Evolutionary conservation across 2,888 invertebrate species (phyloP), one percentile per base, ranked within the genome.

Genomic region (Himalopsyche japonica): DNA sequence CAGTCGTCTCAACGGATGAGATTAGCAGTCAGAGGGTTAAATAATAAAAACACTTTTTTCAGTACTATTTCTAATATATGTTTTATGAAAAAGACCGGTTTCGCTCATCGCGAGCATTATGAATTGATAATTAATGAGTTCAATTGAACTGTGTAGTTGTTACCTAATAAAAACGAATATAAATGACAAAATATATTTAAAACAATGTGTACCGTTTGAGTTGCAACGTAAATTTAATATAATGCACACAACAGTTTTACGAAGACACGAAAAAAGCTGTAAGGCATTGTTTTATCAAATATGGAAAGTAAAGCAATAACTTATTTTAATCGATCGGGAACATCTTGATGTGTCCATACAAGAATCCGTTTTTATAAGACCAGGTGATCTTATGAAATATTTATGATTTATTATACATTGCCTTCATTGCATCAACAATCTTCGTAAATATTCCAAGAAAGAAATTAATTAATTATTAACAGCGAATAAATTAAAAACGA

Each of bases 281-380:
- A 20, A 76, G 30, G 32, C 32, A 34, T 34, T 76, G 76, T 76
- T 27, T 76, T 76, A 24, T 81, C 76, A 57, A 24, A 81, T 76
- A 81, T 81, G 81, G 81, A 81, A 70, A 81, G 70, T 81, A 32
- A 81, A 81, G 81, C 70, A 20, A 81, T 81, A 81, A 30, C 20
- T 81, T 81, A 81, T 70, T 37, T 34, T 43, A 49, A 80, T 27
- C 79, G 32, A 76, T 76, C 76, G 76, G 30, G 76, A 34, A 30
- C 76, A 30, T 30, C 76, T 32, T 32, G 34, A 34, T 76, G 76
- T 34, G 32, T 30, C 76, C 76, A 34, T 30, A 30, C 76, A 8
- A 32, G 34, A 30, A 76, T 76, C 76, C 8, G 24, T 34, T 76
- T 76, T 30, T 34, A 76, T n/a, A n/a, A n/a, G 20, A 76, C 32